Conservation (phyloP, 1,140 invertebrate species). For the Bathynomus jamesi region DNA sequence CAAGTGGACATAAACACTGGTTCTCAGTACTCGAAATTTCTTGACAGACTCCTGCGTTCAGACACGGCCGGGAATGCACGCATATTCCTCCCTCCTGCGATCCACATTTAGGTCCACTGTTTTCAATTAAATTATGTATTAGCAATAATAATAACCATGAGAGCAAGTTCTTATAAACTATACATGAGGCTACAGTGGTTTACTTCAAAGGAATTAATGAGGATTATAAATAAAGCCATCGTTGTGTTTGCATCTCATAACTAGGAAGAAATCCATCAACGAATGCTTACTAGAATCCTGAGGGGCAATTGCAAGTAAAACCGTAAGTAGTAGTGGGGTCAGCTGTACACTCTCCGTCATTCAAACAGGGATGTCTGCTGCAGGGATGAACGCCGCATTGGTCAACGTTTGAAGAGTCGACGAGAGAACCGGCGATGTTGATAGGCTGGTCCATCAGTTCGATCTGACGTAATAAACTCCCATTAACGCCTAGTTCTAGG, state of each 20-base stretch:
- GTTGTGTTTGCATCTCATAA: too few species aligned
- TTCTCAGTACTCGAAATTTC: constrained; percentile 22
- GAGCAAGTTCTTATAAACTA: too few species aligned
- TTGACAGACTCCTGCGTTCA: constrained; percentile 63
- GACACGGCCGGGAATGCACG: constrained; percentile 61
- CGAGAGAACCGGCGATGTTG: constrained; percentile 56
- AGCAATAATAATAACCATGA: too few species aligned
- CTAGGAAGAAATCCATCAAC: too few species aligned
- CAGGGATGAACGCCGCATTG: constrained; percentile 57
- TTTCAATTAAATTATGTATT: neutral
- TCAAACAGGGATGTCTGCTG: constrained; percentile 51
- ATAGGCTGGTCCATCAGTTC: constrained; percentile 54
- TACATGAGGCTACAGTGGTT: too few species aligned
- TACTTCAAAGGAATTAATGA: too few species aligned
- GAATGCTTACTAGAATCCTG: constrained; percentile 43
- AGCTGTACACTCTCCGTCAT: constrained; percentile 51
- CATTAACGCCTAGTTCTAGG: neutral
- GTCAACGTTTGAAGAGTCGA: constrained; percentile 63
- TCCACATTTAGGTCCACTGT: neutral
- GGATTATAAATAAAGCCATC: too few species aligned
- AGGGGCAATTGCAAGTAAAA: constrained; percentile 52
- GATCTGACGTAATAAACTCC: constrained; percentile 48
- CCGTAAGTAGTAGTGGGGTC: constrained; percentile 33
- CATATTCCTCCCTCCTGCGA: constrained; percentile 19
- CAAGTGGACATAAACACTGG: constrained; percentile 56